Evolutionary conservation across 2,797 vertebrate genomes (phyloP).

Genomic region (Chiroxiphia lanceolata): DNA sequence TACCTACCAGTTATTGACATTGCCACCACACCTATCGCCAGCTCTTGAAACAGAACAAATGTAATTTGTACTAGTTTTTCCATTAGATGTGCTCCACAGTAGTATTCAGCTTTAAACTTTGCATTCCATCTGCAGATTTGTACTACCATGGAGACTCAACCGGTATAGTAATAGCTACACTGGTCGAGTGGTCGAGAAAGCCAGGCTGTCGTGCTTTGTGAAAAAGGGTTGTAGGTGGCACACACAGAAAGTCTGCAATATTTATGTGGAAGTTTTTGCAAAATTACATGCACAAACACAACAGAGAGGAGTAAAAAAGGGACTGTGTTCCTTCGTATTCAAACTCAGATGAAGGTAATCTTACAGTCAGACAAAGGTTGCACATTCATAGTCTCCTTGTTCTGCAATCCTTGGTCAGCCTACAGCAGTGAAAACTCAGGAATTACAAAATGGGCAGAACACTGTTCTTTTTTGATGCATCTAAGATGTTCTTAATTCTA

Average conservation of each 20-base stretch:
- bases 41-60: neutral
- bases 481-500: neutral
- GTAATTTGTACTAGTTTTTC: neutral
- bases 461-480: neutral
- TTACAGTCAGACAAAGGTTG: neutral
- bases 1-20: neutral
- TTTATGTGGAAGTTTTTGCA: neutral
- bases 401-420: neutral
- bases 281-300: neutral
- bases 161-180: neutral
- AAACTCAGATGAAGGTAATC: neutral
- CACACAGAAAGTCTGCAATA: neutral
- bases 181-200: neutral
- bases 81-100: neutral
- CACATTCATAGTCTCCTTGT: neutral
- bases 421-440: neutral
- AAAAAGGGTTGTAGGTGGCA: neutral
- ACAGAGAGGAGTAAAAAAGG: neutral
- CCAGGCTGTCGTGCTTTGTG: neutral
- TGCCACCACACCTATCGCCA: neutral
- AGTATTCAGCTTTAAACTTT: neutral
- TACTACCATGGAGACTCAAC: neutral
- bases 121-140: neutral
- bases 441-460: neutral
- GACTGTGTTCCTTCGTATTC: neutral